Conservation (phyloP, 2,797 vertebrate species). For the Periparus ater region DNA sequence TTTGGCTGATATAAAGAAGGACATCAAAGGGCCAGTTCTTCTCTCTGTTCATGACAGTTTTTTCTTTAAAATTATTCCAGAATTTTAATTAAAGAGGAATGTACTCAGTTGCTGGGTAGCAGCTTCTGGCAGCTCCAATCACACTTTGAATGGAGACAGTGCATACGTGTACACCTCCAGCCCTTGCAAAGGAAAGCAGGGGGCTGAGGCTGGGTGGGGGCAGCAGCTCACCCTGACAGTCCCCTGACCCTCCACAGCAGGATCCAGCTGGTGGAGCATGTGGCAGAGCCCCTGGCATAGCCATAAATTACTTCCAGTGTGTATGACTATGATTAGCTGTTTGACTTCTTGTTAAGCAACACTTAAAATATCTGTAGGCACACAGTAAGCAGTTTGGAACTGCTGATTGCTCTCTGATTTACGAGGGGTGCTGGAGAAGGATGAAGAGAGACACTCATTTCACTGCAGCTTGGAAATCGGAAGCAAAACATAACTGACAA, state of each 20-base stretch:
- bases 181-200: not conserved
- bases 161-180: not conserved
- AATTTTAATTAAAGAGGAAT: not conserved
- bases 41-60: not conserved
- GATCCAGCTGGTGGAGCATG: not conserved
- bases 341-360: slow-evolving; percentile 53
- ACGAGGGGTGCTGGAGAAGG: not conserved
- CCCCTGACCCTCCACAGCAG: not conserved
- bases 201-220: not conserved
- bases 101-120: not conserved
- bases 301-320: slow-evolving; percentile 3
- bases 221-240: not conserved
- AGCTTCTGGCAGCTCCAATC: not conserved
- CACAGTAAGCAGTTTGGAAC: not conserved
- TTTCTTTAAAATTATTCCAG: not conserved
- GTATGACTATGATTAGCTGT: slow-evolving; percentile 5
- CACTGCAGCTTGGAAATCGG: not conserved
- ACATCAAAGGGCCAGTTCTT: not conserved
- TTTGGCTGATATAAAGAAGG: not conserved
- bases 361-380: slow-evolving; percentile 20
- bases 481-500: not conserved
- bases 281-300: not conserved
- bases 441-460: not conserved
- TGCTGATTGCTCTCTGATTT: slow-evolving; percentile 35
- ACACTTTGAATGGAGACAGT: not conserved